A percentile compares a stretch with the other conserved stretches of the same genome.
These are phyloP conservation scores for Macropis europaea DNA, from an alignment of 2,888 invertebrate species.

Conservation along the genomic window DNA sequence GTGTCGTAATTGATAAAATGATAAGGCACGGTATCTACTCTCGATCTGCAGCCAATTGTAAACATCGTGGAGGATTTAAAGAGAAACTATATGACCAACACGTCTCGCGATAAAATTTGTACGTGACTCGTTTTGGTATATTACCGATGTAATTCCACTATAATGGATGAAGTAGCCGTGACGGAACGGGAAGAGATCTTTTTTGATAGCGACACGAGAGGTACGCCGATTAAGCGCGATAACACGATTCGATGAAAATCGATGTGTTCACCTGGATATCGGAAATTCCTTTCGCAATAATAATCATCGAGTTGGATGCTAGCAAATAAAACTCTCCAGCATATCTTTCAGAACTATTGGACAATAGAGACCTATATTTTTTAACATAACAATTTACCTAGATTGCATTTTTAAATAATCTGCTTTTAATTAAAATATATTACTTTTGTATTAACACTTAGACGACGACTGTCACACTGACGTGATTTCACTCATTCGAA, in stretches of 20 bases:
- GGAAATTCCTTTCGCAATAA: background rate
- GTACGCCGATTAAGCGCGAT: slow-evolving; percentile 11
- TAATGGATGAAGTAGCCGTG: slow-evolving; percentile 16
- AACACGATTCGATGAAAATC: background rate
- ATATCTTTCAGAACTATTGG: too few species aligned
- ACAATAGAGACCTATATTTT: too few species aligned
- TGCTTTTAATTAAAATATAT: too few species aligned
- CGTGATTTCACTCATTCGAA: too few species aligned
- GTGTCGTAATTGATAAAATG: background rate
- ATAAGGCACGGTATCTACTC: background rate
- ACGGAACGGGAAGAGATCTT: slow-evolving; percentile 17
- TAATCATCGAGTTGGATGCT: too few species aligned
- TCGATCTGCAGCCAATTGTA: background rate
- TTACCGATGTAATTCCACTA: background rate
- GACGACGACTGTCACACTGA: too few species aligned
- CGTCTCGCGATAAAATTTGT: slow-evolving; percentile 17
- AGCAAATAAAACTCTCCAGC: too few species aligned
- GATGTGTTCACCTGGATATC: background rate
- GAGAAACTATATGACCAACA: slow-evolving; percentile 10
- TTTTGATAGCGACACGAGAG: background rate
- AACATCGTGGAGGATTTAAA: background rate
- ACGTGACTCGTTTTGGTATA: slow-evolving; percentile 8
- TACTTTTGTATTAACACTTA: too few species aligned
- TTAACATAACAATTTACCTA: too few species aligned
- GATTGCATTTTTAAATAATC: too few species aligned